Conservation (phyloP, 2,888 invertebrate genomes). For the Vandiemenella viatica region DNA sequence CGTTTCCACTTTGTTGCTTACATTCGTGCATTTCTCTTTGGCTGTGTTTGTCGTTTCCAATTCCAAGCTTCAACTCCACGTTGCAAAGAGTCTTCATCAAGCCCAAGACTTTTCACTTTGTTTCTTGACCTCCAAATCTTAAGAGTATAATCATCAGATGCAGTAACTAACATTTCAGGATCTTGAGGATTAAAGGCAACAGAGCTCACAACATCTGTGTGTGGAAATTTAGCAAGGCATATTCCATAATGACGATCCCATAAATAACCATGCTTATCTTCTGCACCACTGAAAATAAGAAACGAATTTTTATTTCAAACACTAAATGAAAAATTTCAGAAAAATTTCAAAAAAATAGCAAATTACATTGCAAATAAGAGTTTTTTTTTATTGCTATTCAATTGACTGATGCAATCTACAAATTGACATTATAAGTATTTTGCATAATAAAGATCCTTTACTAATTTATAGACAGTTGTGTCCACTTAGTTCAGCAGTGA, state of each 20-base stretch:
- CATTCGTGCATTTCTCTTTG: too few relatives aligned
- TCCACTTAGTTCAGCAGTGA: too few relatives aligned
- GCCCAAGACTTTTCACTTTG: slow-evolving; percentile 30
- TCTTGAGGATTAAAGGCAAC: slow-evolving; percentile 72
- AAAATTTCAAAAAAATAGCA: neutral
- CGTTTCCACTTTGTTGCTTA: too few relatives aligned
- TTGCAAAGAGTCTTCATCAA: slow-evolving; percentile 28
- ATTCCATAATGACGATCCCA: slow-evolving; percentile 77
- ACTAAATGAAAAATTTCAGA: neutral
- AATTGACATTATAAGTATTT: too few relatives aligned
- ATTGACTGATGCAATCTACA: too few relatives aligned
- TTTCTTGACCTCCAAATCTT: slow-evolving; percentile 44
- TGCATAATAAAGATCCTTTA: too few relatives aligned
- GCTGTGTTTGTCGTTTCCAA: too few relatives aligned
- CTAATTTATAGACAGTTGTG: too few relatives aligned
- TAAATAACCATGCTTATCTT: slow-evolving; percentile 65
- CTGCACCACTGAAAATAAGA: slow-evolving; percentile 51
- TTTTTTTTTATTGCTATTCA: too few relatives aligned
- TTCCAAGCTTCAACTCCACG: slow-evolving; percentile 30
- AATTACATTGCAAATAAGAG: too few relatives aligned
- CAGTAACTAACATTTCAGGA: slow-evolving; percentile 66
- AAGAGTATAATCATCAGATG: slow-evolving; percentile 64
- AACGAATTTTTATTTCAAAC: neutral
- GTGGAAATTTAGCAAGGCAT: slow-evolving; percentile 58
- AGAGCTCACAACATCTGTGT: slow-evolving; percentile 66